Conservation (phyloP, 2,797 vertebrate genomes). For the Sphenopsis melanotis region DNA sequence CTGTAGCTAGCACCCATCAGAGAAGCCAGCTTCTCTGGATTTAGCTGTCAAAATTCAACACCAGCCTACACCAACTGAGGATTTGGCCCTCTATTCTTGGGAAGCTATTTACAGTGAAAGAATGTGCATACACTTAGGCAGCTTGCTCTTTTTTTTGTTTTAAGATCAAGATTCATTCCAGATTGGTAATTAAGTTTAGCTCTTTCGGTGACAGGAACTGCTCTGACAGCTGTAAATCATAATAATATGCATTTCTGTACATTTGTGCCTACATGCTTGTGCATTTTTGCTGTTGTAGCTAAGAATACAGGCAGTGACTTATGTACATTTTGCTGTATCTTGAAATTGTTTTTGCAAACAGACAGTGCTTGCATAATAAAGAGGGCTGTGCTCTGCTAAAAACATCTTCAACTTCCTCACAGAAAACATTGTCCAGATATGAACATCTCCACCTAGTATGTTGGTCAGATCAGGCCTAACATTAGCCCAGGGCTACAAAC, state of each 20-base stretch:
- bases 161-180: background rate
- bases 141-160: conserved; percentile 4
- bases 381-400: background rate
- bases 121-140: background rate
- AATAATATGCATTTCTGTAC: background rate
- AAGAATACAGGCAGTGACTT: background rate
- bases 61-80: background rate
- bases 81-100: background rate
- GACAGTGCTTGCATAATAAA: background rate
- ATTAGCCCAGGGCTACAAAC: background rate
- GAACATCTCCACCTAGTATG: background rate
- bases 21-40: background rate
- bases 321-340: background rate
- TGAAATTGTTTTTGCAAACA: background rate
- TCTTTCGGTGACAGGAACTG: background rate
- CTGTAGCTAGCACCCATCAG: background rate
- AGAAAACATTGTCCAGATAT: background rate
- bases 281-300: background rate
- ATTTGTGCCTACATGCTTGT: background rate
- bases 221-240: conserved; percentile 34
- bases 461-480: background rate
- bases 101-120: background rate
- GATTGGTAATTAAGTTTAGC: conserved; percentile 36
- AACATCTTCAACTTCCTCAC: background rate
- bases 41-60: background rate